Percentiles rank a stretch among this genome's conserved stretches.
Evolutionary conservation across 2,113 vertebrate species (phyloP).

Genomic region (Candoia aspera): DNA sequence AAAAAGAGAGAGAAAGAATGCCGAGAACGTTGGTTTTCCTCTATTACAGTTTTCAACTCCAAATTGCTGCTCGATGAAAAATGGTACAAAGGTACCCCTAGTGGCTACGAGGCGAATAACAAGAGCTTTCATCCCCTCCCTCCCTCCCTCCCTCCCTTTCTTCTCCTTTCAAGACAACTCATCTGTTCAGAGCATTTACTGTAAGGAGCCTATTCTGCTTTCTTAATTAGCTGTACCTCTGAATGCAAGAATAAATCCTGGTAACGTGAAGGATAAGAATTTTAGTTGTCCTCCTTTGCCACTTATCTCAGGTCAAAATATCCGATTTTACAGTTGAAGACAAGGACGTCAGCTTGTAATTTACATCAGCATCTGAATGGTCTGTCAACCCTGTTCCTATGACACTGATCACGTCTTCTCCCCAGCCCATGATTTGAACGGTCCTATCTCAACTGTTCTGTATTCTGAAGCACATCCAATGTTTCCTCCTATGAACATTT

Average conservation of each 20-base stretch:
- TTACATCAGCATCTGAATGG: background rate
- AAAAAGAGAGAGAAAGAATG: constrained; percentile 3
- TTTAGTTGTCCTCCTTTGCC: constrained; percentile 3
- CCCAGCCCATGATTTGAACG: background rate
- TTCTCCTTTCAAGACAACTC: background rate
- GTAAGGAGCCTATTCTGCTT: background rate
- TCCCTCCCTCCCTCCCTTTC: background rate
- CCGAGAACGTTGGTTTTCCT: constrained; percentile 79
- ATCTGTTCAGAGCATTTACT: background rate
- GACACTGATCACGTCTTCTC: background rate
- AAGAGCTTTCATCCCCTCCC: constrained; percentile 34
- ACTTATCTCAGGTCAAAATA: background rate
- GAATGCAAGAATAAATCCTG: constrained; percentile 20
- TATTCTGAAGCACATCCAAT: background rate
- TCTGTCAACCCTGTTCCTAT: background rate
- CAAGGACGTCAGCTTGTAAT: background rate
- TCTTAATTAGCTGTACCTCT: constrained; percentile 7
- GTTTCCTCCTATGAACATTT: background rate
- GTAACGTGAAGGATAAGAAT: background rate
- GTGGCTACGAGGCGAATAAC: constrained; percentile 74
- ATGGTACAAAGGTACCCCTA: constrained; percentile 85
- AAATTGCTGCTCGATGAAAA: constrained; percentile 79
- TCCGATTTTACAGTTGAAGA: background rate
- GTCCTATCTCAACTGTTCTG: background rate
- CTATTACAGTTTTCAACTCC: constrained; percentile 79